phyloP scores from a whole-genome alignment of 2,113 vertebrate genomes.

The Heliornis fulica region DNA sequence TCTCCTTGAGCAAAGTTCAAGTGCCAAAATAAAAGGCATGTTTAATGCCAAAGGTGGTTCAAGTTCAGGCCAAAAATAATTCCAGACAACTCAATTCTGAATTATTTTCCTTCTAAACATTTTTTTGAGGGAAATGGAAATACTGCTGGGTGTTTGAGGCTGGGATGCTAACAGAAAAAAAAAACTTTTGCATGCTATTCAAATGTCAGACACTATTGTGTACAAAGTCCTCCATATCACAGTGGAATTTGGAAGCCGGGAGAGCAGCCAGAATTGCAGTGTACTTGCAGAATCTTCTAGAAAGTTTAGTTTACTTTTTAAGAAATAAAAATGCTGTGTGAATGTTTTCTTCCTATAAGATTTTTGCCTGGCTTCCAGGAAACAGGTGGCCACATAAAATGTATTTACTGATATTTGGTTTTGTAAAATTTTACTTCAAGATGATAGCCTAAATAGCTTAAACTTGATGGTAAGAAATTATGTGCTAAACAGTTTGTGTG shows the following conservation, averaged over 20 bases:
- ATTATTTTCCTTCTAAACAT: slow-evolving; percentile 35
- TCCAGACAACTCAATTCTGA: slow-evolving; percentile 44
- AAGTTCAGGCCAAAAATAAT: slow-evolving; percentile 66
- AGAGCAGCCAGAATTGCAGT: not conserved
- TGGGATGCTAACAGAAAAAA: slow-evolving; percentile 8
- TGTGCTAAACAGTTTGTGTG: not conserved
- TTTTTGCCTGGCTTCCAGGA: not conserved
- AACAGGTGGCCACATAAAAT: not conserved
- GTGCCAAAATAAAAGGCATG: slow-evolving; percentile 32
- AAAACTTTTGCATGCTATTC: not conserved
- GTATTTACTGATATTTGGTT: not conserved
- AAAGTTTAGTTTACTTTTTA: not conserved
- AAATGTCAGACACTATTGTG: slow-evolving; percentile 30
- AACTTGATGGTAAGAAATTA: not conserved
- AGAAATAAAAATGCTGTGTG: not conserved
- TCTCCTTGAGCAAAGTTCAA: slow-evolving; percentile 55
- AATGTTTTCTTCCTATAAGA: not conserved
- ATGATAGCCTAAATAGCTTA: not conserved
- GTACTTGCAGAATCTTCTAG: not conserved
- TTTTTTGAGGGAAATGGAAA: slow-evolving; percentile 3
- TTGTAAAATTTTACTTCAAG: not conserved
- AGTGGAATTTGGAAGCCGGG: slow-evolving; percentile 35
- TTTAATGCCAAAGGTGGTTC: slow-evolving; percentile 63
- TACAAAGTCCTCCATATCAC: not conserved
- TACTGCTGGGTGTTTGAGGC: not conserved